A percentile compares a stretch with the other conserved stretches of the same genome.
These are phyloP conservation scores for Eupleurogrammus muticus DNA, from an alignment of 2,797 vertebrate genomes.

Conservation along the genomic window DNA sequence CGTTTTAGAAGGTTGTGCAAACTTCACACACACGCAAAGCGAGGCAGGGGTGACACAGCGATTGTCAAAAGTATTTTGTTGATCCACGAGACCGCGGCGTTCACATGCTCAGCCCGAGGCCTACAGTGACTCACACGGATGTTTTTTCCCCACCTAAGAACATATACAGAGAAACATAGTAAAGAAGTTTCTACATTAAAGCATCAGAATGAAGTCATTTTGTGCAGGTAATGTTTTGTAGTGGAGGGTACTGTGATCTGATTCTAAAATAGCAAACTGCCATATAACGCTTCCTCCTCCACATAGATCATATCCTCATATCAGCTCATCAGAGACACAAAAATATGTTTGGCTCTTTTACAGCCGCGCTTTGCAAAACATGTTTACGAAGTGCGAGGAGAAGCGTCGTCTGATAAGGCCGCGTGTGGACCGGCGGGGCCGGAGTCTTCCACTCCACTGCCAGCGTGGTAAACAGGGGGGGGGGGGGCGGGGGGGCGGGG, in stretches of 20 bases:
- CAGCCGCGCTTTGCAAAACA: slow-evolving; percentile 50
- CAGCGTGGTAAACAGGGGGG: slow-evolving; percentile 69
- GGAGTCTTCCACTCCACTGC: slow-evolving; percentile 61
- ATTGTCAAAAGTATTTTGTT: slow-evolving; percentile 11
- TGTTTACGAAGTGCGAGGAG: slow-evolving; percentile 56
- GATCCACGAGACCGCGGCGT: not conserved
- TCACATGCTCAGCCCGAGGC: slow-evolving; percentile 41
- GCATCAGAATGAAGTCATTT: slow-evolving; percentile 7
- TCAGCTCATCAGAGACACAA: slow-evolving; percentile 16
- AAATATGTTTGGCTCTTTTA: slow-evolving; percentile 36
- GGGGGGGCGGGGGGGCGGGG: slow-evolving; percentile 62
- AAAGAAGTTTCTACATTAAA: too few relatives aligned
- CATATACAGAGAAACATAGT: not conserved
- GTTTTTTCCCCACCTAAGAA: slow-evolving; percentile 20
- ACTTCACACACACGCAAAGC: slow-evolving; percentile 3
- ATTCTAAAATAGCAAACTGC: slow-evolving; percentile 27
- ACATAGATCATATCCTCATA: not conserved
- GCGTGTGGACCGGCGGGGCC: slow-evolving; percentile 54
- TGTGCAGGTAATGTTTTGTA: slow-evolving; percentile 23
- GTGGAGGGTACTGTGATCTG: not conserved
- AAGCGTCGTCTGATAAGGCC: slow-evolving; percentile 53
- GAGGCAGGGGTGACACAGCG: slow-evolving; percentile 1
- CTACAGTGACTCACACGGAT: slow-evolving; percentile 20
- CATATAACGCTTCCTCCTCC: not conserved
- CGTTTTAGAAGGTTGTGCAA: slow-evolving; percentile 32